phyloP scores from a whole-genome alignment of 2,888 invertebrate species.

The Eupithecia dodoneata region DNA sequence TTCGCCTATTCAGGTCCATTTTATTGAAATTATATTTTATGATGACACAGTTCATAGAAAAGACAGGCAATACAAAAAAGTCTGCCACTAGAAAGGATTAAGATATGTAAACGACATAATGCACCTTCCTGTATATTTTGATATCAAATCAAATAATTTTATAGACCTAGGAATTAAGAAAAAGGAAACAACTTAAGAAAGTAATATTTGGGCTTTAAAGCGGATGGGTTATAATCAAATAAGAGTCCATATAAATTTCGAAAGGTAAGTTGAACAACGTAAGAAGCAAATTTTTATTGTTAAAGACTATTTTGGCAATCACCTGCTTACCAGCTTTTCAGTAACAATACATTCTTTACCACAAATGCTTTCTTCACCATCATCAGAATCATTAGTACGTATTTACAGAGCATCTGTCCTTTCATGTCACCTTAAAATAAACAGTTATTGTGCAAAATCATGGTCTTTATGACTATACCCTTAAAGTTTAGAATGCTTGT shows the following conservation, averaged over 20 bases:
- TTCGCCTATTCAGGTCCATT: neutral
- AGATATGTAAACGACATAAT: neutral
- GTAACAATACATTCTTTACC: slow-evolving; percentile 35
- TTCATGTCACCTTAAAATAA: slow-evolving; percentile 48
- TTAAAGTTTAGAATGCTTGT: slow-evolving; percentile 17
- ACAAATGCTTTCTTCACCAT: slow-evolving; percentile 47
- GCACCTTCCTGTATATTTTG: neutral
- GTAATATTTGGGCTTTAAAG: neutral
- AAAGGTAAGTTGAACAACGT: neutral
- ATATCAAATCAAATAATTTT: neutral
- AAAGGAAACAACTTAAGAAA: neutral
- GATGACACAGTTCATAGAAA: neutral
- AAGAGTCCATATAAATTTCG: neutral
- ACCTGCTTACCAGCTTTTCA: slow-evolving; percentile 5
- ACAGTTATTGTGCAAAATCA: slow-evolving; percentile 41
- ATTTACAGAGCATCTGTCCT: slow-evolving; percentile 70
- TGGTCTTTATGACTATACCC: neutral
- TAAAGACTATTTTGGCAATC: neutral
- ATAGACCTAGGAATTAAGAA: neutral
- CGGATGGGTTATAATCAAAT: neutral
- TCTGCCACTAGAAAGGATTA: neutral
- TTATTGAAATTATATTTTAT: neutral
- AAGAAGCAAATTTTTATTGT: neutral
- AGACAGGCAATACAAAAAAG: neutral
- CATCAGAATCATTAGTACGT: slow-evolving; percentile 68